Base-by-base conservation (phyloP, 2,113 vertebrate species). In the Paralichthys olivaceus region DNA sequence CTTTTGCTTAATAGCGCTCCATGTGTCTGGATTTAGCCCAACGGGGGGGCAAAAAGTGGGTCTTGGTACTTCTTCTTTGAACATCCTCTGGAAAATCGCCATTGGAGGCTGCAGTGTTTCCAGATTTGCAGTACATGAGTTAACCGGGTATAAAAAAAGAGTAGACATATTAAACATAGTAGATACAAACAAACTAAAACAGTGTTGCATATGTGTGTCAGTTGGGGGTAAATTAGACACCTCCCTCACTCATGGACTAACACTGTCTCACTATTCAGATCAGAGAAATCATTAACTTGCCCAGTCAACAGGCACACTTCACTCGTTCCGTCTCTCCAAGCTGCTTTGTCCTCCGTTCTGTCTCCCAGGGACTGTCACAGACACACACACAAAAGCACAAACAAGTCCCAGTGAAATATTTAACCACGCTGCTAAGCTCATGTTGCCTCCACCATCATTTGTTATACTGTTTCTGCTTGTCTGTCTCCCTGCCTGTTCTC, bases 251-350 rank as follows among this genome's bases (percentile, higher is more conserved):
- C 67, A 74, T 77, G 83, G 79, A 88, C 83, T 29, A 75, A 84
- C 71, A 84, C 75, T 69, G 69, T 81, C 63, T 78, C 64, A 81
- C 77, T 81, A 89, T 91, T 91, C 85, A 87, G 51, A 85, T 73
- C 76, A 66, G 53, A 86, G 80, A 58, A 93, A 91, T 93, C 89
- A 93, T 93, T 92, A 92, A 93, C 91, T 85, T 8, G 71, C 61
- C 80, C 77, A 84, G 88, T 84, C 90, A 91, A 89, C 84, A 85
- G 89, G 87, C 90, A 90, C 89, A 92, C 90, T 92, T 84, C 77
- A 60, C 75, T 80, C 5, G 28, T 74, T 85, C 45, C 5, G 66
- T 75, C 47, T 53, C 68, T 81, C 69, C 47, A 69, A 29, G 61
- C 29, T 34, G 25, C 71, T 72, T 64, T 70, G 79, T 83, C 70